Percentiles rank a stretch among this genome's conserved stretches.
Conservation (phyloP, 1,140 invertebrate genomes). For the Lineus longissimus region DNA sequence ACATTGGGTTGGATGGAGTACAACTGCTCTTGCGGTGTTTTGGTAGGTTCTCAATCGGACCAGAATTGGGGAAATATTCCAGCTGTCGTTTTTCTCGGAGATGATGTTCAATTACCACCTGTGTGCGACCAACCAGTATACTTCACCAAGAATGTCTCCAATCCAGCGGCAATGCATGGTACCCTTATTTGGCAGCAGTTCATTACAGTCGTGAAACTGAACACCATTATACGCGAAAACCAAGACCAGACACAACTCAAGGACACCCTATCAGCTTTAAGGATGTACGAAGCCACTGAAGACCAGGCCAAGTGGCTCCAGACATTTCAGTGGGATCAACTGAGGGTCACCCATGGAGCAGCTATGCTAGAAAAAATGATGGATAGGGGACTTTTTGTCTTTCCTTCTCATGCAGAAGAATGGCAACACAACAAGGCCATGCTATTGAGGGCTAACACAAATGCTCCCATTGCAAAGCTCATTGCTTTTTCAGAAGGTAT, state of each 20-base stretch:
- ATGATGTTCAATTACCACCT: constrained; percentile 23
- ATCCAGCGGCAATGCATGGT: constrained; percentile 20
- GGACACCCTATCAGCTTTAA: constrained; percentile 6
- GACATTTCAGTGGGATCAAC: not conserved
- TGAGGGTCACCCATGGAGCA: not conserved
- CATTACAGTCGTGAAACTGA: constrained; percentile 12
- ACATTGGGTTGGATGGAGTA: constrained; percentile 26
- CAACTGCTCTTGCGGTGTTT: constrained; percentile 9
- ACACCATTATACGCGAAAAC: constrained; percentile 18
- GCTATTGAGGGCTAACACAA: not conserved
- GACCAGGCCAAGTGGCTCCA: not conserved
- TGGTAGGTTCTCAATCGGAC: not conserved
- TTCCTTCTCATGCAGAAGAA: not conserved
- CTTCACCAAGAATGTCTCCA: not conserved
- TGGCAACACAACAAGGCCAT: not conserved
- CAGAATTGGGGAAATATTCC: constrained; percentile 20
- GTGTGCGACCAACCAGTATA: constrained; percentile 23
- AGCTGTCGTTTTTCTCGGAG: constrained; percentile 25
- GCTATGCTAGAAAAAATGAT: not conserved
- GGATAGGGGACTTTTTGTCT: not conserved
- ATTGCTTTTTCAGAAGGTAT: not conserved
- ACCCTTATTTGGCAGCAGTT: constrained; percentile 21
- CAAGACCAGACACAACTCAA: constrained; percentile 11
- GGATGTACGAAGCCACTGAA: not conserved
- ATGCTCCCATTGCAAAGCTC: not conserved